Base-by-base conservation (phyloP, 2,797 vertebrate species). In the Neosalanx taihuensis region DNA sequence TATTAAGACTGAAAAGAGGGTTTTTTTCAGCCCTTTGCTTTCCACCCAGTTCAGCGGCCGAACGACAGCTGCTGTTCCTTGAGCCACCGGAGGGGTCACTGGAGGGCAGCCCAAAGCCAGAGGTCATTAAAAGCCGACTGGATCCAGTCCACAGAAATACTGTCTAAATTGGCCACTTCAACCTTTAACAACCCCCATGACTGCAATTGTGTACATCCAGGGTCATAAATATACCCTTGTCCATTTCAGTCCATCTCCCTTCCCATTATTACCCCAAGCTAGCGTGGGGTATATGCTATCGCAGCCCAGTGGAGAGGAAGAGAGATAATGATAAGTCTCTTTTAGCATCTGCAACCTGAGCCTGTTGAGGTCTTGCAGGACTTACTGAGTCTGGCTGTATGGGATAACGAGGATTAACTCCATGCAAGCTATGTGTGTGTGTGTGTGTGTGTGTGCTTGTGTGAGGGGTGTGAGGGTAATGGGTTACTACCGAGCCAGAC, bases 51-150 rank as follows among this genome's bases (percentile, higher is more conserved):
- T 41, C 41, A 13, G 35, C 41, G 2, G 41, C 41, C 41, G 10
- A 41, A 41, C 10, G 9, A 56, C 15, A n/a, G 18, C 49, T 78
- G 72, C 51, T 72, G 81, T 56, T 85, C 84, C 86, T 83, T 80
- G 76, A 84, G 6, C 72, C 67, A 81, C 81, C 79, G 78, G 76
- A 77, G 67, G 63, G 66, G 75, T 85, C 86, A 84, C 77, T 72
- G n/a, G 69, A 82, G 69, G 83, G 73, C 41, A 81, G 84, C 80
- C 83, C 23, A 63, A 75, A 86, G 81, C 83, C 23, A 61, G 76
- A 86, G 81, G 75, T 79, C 81, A 86, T 89, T 85, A 84, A 63
- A 76, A 76, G 58, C 72, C 75, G 30, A 68, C 78, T 77, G 83
- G 86, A 86, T 80, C 69, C 80, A 78, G 20, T 29, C 1, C 72